These are phyloP conservation scores for Ectropis crepuscularia DNA, from an alignment of 2,888 invertebrate species.

Conservation along the genomic window DNA sequence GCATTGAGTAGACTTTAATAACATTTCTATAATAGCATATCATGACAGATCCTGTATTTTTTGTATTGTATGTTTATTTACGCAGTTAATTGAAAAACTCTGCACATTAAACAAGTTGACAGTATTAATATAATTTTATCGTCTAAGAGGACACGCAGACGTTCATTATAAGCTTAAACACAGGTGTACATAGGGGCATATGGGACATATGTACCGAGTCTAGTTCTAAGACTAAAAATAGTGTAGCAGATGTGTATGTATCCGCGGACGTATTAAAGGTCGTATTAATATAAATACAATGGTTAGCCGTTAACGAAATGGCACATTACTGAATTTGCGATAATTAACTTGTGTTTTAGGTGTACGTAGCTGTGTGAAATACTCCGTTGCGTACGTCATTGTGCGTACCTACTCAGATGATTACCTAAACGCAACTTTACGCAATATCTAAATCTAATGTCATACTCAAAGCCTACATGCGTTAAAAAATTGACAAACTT, in stretches of 20 bases:
- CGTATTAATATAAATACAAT: slow-evolving; percentile 31
- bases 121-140: slow-evolving; percentile 36
- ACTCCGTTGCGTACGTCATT: too few relatives aligned
- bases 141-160: slow-evolving; percentile 10
- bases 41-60: too few relatives aligned
- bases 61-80: slow-evolving; percentile 3
- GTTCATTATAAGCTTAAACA: slow-evolving; percentile 13
- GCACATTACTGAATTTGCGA: slow-evolving; percentile 2
- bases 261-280: slow-evolving; percentile 56
- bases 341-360: not conserved
- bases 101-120: slow-evolving; percentile 56
- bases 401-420: too few relatives aligned
- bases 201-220: slow-evolving; percentile 41
- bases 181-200: slow-evolving; percentile 21
- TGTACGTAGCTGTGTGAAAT: too few relatives aligned
- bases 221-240: slow-evolving; percentile 62
- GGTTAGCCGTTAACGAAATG: slow-evolving; percentile 15
- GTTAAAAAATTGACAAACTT: too few relatives aligned
- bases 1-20: too few relatives aligned
- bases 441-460: too few relatives aligned
- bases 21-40: too few relatives aligned
- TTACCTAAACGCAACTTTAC: too few relatives aligned
- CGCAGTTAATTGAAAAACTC: slow-evolving; percentile 42
- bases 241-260: slow-evolving; percentile 58
- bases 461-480: too few relatives aligned